These are phyloP conservation scores for Trachymyrmex cornetzi DNA, from an alignment of 1,140 invertebrate species.

Conservation along the genomic window DNA sequence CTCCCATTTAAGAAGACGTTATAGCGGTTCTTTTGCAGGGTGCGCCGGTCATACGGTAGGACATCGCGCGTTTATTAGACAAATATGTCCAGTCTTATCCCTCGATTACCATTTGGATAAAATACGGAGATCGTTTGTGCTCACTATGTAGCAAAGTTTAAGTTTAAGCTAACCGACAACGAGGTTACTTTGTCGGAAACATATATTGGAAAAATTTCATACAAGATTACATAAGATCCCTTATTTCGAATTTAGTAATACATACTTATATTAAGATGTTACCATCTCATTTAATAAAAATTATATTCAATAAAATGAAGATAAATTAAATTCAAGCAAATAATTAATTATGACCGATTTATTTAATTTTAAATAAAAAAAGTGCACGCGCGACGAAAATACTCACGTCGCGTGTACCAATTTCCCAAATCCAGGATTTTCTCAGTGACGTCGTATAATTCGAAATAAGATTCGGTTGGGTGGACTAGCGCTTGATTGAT, in stretches of 20 bases:
- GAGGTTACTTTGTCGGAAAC: background rate
- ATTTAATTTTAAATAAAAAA: conserved; percentile 11
- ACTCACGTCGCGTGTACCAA: background rate
- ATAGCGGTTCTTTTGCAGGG: background rate
- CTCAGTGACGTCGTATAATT: background rate
- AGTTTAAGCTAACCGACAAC: background rate
- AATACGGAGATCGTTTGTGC: conserved; percentile 20
- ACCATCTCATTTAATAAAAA: too few relatives aligned
- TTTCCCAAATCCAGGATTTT: conserved; percentile 4
- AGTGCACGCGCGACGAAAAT: background rate
- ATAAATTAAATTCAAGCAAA: background rate
- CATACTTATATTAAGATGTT: too few relatives aligned
- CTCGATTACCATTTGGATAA: conserved; percentile 42
- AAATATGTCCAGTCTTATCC: conserved; percentile 42
- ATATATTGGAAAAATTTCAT: conserved; percentile 7
- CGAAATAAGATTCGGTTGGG: conserved; percentile 46
- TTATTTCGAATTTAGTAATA: background rate
- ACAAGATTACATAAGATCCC: background rate
- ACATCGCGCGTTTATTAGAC: conserved; percentile 51
- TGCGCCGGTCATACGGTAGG: conserved; percentile 6
- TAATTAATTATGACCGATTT: background rate
- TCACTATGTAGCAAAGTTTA: background rate
- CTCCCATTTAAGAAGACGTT: conserved; percentile 63
- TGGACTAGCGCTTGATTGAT: conserved; percentile 42
- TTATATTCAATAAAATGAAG: background rate